phyloP scores from a whole-genome alignment of 2,797 vertebrate genomes.

The Ctenopoma kingsleyae region DNA sequence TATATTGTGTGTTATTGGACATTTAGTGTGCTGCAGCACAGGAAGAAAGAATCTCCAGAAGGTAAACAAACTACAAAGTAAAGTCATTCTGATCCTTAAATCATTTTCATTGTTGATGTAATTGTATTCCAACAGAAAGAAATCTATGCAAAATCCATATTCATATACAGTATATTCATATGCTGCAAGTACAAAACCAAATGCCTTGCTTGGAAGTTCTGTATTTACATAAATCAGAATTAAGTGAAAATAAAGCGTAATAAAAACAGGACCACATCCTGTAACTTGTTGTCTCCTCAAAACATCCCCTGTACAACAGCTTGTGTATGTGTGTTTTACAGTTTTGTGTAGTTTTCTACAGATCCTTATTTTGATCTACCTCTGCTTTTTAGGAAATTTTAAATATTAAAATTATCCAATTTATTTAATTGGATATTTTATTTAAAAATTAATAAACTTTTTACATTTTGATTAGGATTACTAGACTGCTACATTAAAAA shows the following conservation, averaged over 20 bases:
- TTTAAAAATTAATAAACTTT: not conserved
- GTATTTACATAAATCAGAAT: conserved; percentile 22
- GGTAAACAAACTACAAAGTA: conserved; percentile 54
- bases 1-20: conserved; percentile 26
- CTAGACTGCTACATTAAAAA: not conserved
- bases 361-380: too few species aligned
- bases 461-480: not conserved
- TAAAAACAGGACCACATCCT: not conserved
- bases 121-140: conserved; percentile 41
- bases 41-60: conserved; percentile 21
- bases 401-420: too few species aligned
- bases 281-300: not conserved
- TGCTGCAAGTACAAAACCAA: not conserved
- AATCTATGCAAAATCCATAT: conserved; percentile 50
- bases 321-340: not conserved
- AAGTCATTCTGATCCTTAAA: conserved; percentile 34
- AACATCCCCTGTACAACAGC: not conserved
- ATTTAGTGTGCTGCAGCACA: conserved; percentile 33
- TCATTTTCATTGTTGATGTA: conserved; percentile 61
- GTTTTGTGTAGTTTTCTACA: too few species aligned
- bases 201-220: not conserved
- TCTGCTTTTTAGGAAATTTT: too few species aligned
- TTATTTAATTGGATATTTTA: too few species aligned
- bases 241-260: not conserved
- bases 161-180: conserved; percentile 5